Percentiles rank a stretch among this genome's conserved stretches.
Conservation (phyloP, 2,888 invertebrate genomes). For the Lasioglossum morio region DNA sequence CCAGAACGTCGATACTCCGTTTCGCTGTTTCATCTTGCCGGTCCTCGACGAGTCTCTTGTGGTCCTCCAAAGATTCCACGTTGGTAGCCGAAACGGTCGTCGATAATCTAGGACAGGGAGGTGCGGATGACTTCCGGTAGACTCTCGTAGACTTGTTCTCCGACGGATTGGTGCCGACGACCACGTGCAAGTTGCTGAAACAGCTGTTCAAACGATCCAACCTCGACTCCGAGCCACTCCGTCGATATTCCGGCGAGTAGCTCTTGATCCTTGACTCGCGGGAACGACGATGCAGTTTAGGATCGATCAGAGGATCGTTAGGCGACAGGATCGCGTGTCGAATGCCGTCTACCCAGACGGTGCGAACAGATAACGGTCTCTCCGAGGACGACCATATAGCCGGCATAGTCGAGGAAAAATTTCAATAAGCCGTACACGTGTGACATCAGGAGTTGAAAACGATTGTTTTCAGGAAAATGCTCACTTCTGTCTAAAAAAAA, state of each 20-base stretch:
- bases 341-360: conserved; percentile 90
- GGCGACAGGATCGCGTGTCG: conserved; percentile 89
- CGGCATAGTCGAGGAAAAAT: conserved; percentile 78
- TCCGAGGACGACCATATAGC: conserved; percentile 87
- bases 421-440: not conserved
- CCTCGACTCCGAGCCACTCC: conserved; percentile 57
- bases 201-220: conserved; percentile 74
- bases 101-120: conserved; percentile 57
- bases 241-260: conserved; percentile 69
- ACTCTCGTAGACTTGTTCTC: conserved; percentile 59
- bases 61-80: not conserved
- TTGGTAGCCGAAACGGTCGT: not conserved
- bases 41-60: not conserved
- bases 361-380: conserved; percentile 86
- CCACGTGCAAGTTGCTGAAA: conserved; percentile 77
- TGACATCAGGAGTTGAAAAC: not conserved
- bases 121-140: conserved; percentile 76
- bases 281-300: conserved; percentile 68
- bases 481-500: not conserved
- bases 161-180: conserved; percentile 68
- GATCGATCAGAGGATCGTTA: conserved; percentile 86
- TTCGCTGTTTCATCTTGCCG: not conserved
- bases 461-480: not conserved
- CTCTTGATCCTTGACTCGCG: conserved; percentile 71
- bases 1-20: not conserved